These are phyloP conservation scores for Hedya salicella DNA, from an alignment of 2,888 invertebrate species.

Conservation along the genomic window DNA sequence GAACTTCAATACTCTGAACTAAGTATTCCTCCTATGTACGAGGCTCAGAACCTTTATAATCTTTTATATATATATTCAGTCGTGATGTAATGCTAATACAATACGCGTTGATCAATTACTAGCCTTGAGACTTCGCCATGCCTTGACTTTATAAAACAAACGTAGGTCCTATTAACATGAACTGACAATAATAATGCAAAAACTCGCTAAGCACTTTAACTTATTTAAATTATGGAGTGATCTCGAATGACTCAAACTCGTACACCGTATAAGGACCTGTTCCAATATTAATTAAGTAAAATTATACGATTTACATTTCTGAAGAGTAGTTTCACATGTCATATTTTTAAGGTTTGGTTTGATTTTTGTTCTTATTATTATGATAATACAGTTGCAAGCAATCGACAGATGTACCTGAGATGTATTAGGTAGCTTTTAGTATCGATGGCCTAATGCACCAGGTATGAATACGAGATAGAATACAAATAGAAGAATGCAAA, in stretches of 20 bases:
- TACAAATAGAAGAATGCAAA: too few relatives aligned
- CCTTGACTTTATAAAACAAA: conserved; percentile 45
- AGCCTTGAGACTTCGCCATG: conserved; percentile 51
- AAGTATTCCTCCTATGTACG: conserved; percentile 11
- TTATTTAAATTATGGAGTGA: conserved; percentile 19
- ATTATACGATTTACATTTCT: neutral
- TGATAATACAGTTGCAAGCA: too few relatives aligned
- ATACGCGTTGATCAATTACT: conserved; percentile 46
- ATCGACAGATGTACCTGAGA: too few relatives aligned
- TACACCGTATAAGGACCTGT: conserved; percentile 6
- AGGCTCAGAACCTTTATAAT: conserved; percentile 28
- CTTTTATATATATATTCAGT: conserved; percentile 42
- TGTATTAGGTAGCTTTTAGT: too few relatives aligned
- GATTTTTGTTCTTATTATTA: neutral
- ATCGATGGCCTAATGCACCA: too few relatives aligned
- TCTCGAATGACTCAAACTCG: neutral
- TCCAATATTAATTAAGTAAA: neutral
- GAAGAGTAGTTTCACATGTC: neutral
- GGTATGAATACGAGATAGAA: too few relatives aligned
- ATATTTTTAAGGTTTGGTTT: neutral
- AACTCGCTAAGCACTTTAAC: conserved; percentile 8
- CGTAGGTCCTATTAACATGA: conserved; percentile 27
- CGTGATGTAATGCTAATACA: conserved; percentile 51
- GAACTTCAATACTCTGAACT: too few relatives aligned
- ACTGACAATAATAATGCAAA: conserved; percentile 23